Evolutionary conservation across 1,140 invertebrate species (phyloP), one percentile per base, ranked within the genome.

Genomic region (Scylla paramamosain): DNA sequence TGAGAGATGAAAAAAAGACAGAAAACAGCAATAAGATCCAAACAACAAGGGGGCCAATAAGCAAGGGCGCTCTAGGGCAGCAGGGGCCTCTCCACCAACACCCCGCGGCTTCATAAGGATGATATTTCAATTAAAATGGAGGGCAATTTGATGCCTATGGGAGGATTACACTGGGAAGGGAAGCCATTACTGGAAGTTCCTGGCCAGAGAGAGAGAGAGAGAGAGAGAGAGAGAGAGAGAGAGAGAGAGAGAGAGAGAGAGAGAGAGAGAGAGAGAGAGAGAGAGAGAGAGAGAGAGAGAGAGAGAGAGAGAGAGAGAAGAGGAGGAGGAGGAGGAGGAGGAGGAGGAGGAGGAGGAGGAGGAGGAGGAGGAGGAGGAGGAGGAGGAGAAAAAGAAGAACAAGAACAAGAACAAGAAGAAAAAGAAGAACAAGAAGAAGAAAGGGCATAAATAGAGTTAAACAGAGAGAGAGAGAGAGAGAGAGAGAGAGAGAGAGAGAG

Each of bases 81-180:
- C 67, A 77, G 20, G 25, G 67, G 20, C 67, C 6, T n/a, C 20
- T 20, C 67, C 4, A 12, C 25, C 67, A 1, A 20, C 12, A 77
- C 67, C 67, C 67, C 25, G 67, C 67, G 25, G 67, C 67, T 77
- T n/a, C 67, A 77, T 77, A 77, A 77, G 67, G 67, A 77, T 77
- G 67, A 77, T n/a, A n/a, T 77, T 77, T 77, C 67, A 77, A 77
- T 77, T 77, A 77, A 77, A 77, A 77, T 12, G 20, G n/a, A 77
- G n/a, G 67, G 67, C 67, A 77, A 77, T 77, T n/a, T 77, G n/a
- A 77, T n/a, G n/a, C 67, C 67, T 77, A 77, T 77, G 67, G 67
- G 67, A 25, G 67, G 67, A 77, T 77, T 77, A 77, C 12, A 20
- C 12, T 3, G 25, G 67, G 67, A 77, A 20, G 25, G n/a, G n/a